A percentile compares a stretch with the other conserved stretches of the same genome.
phyloP scores from a whole-genome alignment of 2,888 invertebrate genomes.

The Sesia apiformis region DNA sequence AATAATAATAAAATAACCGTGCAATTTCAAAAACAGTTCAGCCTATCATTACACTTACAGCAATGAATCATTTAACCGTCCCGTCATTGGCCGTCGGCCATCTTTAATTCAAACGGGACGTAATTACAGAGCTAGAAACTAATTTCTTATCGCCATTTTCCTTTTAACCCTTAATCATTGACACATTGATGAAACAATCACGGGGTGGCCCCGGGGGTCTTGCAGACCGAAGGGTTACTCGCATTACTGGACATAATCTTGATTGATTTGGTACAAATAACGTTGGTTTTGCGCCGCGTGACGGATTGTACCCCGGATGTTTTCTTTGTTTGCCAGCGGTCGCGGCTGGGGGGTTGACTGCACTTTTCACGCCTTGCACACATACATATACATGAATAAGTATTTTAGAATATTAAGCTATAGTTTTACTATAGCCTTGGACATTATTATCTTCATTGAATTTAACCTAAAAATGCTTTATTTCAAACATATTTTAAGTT shows the following conservation, averaged over 20 bases:
- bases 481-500: too few relatives aligned
- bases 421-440: too few relatives aligned
- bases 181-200: slow-evolving; percentile 62
- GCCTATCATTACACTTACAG: neutral
- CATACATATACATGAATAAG: neutral
- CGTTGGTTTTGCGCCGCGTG: slow-evolving; percentile 38
- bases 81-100: neutral
- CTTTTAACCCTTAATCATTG: slow-evolving; percentile 55
- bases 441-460: too few relatives aligned
- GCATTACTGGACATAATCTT: slow-evolving; percentile 64
- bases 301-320: slow-evolving; percentile 27
- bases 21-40: neutral
- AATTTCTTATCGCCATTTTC: slow-evolving; percentile 27
- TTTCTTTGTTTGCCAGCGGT: slow-evolving; percentile 21
- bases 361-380: slow-evolving; percentile 22
- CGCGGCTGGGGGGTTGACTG: slow-evolving; percentile 27
- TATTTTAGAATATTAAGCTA: too few relatives aligned
- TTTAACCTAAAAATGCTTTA: too few relatives aligned
- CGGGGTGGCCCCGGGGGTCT: slow-evolving; percentile 19
- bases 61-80: neutral
- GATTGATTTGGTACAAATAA: slow-evolving; percentile 70
- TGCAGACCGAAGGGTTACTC: slow-evolving; percentile 44
- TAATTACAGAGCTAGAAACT: slow-evolving; percentile 16
- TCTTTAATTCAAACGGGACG: slow-evolving; percentile 14
- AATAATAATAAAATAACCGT: too few relatives aligned